Conservation (phyloP, 2,797 vertebrate species). For the Gymnothorax javanicus region DNA sequence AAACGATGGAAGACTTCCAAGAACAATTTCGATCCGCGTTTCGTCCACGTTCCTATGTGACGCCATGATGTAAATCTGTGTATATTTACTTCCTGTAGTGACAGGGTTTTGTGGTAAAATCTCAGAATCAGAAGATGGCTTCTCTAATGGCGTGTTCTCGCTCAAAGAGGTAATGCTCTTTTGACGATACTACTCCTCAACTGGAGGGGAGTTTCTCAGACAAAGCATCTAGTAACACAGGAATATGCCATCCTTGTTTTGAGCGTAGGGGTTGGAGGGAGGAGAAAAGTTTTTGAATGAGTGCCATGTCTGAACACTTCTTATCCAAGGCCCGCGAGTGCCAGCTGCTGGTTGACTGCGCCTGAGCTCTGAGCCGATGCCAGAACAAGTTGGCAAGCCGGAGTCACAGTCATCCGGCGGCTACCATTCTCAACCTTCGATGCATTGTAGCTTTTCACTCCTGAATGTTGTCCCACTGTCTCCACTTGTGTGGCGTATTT, state of each 20-base stretch:
- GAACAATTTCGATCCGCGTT: conserved; percentile 38
- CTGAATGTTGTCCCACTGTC: conserved; percentile 30
- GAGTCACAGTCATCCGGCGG: conserved; percentile 69
- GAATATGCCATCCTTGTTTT: conserved; percentile 83
- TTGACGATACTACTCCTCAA: conserved; percentile 81
- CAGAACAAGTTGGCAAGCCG: conserved; percentile 74
- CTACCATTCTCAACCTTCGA: conserved; percentile 47
- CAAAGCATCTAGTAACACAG: conserved; percentile 75
- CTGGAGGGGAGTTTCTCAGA: conserved; percentile 79
- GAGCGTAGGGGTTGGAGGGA: conserved; percentile 79
- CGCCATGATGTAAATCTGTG: conserved; percentile 33
- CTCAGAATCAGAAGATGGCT: conserved; percentile 56
- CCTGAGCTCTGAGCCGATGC: conserved; percentile 76
- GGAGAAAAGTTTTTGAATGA: conserved; percentile 84
- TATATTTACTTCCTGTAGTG: conserved; percentile 7
- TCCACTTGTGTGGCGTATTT: conserved; percentile 38
- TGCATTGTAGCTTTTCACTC: conserved; percentile 34
- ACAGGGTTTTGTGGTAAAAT: conserved; percentile 46
- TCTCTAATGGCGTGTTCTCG: conserved; percentile 58
- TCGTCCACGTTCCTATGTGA: conserved; percentile 45
- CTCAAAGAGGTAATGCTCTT: conserved; percentile 66
- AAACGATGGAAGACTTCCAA: conserved; percentile 21
- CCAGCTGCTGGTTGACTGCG: conserved; percentile 83
- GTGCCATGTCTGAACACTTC: conserved; percentile 82
- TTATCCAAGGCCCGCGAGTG: conserved; percentile 82